phyloP scores from a whole-genome alignment of 2,888 invertebrate species.

The Caenorhabditis sp. region DNA sequence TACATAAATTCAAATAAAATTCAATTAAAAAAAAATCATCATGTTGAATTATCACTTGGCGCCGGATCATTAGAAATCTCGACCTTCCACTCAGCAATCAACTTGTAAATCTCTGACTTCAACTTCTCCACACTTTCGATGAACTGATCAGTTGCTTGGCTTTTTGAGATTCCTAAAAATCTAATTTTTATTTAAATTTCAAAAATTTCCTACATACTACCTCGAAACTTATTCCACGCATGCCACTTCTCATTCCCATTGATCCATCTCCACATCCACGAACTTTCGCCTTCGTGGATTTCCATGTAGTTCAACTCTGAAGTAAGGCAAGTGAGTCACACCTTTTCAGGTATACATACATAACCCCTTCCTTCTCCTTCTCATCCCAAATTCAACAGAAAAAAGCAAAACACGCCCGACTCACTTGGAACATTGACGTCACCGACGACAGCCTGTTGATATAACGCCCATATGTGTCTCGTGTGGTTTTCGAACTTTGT shows the following conservation, averaged over 20 bases:
- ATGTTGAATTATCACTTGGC: neutral
- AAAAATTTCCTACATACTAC: constrained; percentile 30
- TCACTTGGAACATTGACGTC: constrained; percentile 76
- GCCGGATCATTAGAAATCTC: constrained; percentile 46
- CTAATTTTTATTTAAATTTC: neutral
- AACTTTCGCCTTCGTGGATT: constrained; percentile 73
- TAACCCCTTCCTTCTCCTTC: no score
- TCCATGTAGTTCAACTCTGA: constrained; percentile 76
- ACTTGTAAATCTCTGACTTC: constrained; percentile 24
- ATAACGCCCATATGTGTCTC: constrained; percentile 71
- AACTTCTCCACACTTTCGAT: constrained; percentile 29
- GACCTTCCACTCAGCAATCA: constrained; percentile 25
- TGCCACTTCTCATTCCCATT: constrained; percentile 77
- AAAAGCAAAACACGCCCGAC: neutral
- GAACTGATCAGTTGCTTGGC: constrained; percentile 29
- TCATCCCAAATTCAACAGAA: neutral
- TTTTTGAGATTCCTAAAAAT: constrained; percentile 27
- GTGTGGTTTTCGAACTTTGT: constrained; percentile 73
- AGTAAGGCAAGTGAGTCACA: neutral
- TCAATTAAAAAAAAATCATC: neutral
- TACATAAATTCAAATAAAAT: no score
- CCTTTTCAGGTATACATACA: neutral
- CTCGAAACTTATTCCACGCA: constrained; percentile 75
- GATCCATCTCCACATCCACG: constrained; percentile 79
- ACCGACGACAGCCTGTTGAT: constrained; percentile 74